These are phyloP conservation scores for Sinosuthora webbiana DNA, from an alignment of 2,113 vertebrate species.

Conservation along the genomic window DNA sequence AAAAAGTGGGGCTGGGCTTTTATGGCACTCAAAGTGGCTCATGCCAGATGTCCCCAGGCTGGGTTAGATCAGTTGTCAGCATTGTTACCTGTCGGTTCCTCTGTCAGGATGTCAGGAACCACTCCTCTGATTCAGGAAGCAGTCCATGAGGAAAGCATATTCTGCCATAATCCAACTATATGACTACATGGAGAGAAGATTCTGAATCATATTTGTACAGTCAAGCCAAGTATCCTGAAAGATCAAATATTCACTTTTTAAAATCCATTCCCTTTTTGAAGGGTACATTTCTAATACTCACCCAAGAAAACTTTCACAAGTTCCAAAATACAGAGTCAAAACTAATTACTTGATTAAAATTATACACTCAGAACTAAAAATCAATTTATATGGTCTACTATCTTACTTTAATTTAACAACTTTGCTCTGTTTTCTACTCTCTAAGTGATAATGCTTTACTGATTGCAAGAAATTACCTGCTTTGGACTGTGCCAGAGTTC, in stretches of 20 bases:
- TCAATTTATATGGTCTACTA: not conserved
- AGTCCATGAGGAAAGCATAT: not conserved
- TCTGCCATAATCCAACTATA: not conserved
- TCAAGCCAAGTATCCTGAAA: not conserved
- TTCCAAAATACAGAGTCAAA: not conserved
- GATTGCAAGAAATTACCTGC: not conserved
- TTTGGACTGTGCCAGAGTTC: not conserved
- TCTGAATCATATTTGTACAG: not conserved
- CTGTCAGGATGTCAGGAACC: not conserved
- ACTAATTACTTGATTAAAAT: not conserved
- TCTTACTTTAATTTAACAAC: not conserved
- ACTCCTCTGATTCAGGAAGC: not conserved
- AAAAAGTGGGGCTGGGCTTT: not conserved
- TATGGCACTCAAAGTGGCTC: not conserved
- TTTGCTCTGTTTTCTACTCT: not conserved
- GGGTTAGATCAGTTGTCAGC: not conserved
- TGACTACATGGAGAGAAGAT: not conserved
- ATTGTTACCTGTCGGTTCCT: not conserved
- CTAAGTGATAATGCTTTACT: not conserved
- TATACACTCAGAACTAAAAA: not conserved
- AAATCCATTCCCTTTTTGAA: not conserved
- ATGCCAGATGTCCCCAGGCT: not conserved
- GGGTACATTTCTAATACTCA: not conserved
- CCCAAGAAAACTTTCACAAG: not conserved
- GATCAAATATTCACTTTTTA: not conserved